A percentile compares a stretch with the other conserved stretches of the same genome.
phyloP scores from a whole-genome alignment of 2,113 vertebrate genomes.

The Protobothrops flavoviridis region DNA sequence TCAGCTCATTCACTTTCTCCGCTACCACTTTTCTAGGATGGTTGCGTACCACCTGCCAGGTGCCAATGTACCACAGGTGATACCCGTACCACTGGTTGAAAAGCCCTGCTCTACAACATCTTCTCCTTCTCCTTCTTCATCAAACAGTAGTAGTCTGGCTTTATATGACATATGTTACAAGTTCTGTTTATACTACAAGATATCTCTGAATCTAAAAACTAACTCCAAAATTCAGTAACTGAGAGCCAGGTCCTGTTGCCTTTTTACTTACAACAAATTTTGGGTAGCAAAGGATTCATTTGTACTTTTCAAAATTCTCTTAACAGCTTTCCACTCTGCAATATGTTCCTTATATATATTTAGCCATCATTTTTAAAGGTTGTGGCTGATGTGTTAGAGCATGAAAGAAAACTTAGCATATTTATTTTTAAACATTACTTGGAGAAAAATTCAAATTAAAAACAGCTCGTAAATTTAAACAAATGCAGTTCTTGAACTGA shows the following conservation, averaged over 20 bases:
- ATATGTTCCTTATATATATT: neutral
- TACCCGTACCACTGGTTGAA: no score
- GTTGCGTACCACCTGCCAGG: no score
- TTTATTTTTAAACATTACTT: neutral
- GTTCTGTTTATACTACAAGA: neutral
- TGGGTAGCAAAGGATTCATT: neutral
- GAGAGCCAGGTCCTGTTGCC: neutral
- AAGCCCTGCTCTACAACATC: neutral
- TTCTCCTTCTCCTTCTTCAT: neutral
- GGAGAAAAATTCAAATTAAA: slow-evolving; percentile 15
- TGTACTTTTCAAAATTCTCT: neutral
- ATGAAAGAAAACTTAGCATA: neutral
- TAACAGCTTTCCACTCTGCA: neutral
- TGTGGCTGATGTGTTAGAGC: neutral
- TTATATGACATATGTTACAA: neutral
- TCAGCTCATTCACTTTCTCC: no score
- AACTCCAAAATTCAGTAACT: neutral
- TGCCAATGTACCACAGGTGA: no score
- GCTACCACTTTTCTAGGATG: no score
- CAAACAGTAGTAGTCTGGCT: neutral
- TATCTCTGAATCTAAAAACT: neutral
- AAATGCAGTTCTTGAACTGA: neutral
- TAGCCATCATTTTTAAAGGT: slow-evolving; percentile 1
- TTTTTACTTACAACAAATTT: neutral
- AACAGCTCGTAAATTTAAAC: slow-evolving; percentile 1